Base-by-base conservation (phyloP, 2,113 vertebrate genomes). In the Egretta garzetta region DNA sequence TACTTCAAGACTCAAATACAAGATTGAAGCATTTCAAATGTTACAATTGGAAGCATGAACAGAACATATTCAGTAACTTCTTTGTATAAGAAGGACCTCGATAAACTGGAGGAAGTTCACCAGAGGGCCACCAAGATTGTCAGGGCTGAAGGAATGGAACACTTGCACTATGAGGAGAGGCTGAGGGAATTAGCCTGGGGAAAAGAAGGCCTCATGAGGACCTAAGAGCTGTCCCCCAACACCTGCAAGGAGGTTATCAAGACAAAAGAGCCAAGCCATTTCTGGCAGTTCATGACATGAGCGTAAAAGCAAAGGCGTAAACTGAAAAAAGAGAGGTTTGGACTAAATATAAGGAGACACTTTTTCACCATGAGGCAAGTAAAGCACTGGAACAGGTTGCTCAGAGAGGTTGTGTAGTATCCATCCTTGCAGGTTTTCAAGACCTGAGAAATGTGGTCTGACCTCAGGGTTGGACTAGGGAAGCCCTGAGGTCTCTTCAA, bases 381-480 rank as follows among this genome's bases (percentile, higher is more conserved):
- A 75, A 83, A 75, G 8, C 35, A 24, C 16, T 32, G 16, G 35
- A 84, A 84, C 27, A 41, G 22, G 24, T 75, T 80, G 9, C 17
- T 56, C 19, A 26, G 56, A 71, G n/a, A 62, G 5, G 4, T 37
- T 71, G 24, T 56, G 6, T 21, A 56, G 22, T 66, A 8, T 66
- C n/a, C 39, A 52, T 80, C 12, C 33, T 52, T 71, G 10, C 8
- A 72, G 47, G 20, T 87, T 87, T 96, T 76, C 19, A 72, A 80
- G 39, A 67, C 6, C 28, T 32, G 21, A 66, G 20, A 11, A 55
- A 16, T 0, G 0, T n/a, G 22, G 9, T 72, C 33, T 76, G 3
- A 75, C 50, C 35, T 73, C 64, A 62, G 47, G 58, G 39, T 72
- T 3, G 1, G 41, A 63, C 23, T 72, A 53, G 16, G 33, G 43